Conservation (phyloP, 2,888 invertebrate species). For the Lasioglossum lativentre region DNA sequence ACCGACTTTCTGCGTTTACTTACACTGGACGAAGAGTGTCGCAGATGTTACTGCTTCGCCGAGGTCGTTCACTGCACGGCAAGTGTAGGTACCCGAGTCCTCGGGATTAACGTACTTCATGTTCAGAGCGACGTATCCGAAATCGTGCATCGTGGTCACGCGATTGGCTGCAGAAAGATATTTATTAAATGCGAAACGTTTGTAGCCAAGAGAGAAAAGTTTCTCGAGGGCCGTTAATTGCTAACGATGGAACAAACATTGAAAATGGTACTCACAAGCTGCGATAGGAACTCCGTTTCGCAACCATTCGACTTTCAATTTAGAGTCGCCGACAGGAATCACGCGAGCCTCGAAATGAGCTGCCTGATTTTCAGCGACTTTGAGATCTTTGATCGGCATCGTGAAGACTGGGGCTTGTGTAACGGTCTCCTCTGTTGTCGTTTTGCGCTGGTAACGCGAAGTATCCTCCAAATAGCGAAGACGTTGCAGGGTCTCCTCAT, state of each 20-base stretch:
- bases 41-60: slow-evolving; percentile 98
- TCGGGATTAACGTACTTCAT: slow-evolving; percentile 98
- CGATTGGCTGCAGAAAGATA: slow-evolving; percentile 89
- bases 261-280: slow-evolving; percentile 88
- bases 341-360: slow-evolving; percentile 97
- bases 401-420: slow-evolving; percentile 97
- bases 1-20: slow-evolving; percentile 80
- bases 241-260: not conserved
- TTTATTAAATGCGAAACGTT: not conserved
- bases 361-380: slow-evolving; percentile 95
- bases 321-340: slow-evolving; percentile 97
- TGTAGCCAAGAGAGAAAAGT: not conserved
- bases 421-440: slow-evolving; percentile 91
- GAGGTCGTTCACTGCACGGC: slow-evolving; percentile 95
- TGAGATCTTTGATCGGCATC: slow-evolving; percentile 94
- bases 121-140: slow-evolving; percentile 97
- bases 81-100: slow-evolving; percentile 98
- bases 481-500: slow-evolving; percentile 93
- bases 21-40: slow-evolving; percentile 94
- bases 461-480: slow-evolving; percentile 93
- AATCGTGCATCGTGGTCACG: slow-evolving; percentile 97
- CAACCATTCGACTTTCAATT: slow-evolving; percentile 96
- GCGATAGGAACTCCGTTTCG: slow-evolving; percentile 96
- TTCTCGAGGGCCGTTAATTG: not conserved
- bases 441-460: slow-evolving; percentile 90